Evolutionary conservation across 2,797 vertebrate species (phyloP).

Genomic region (Pseudochromis fuscus): DNA sequence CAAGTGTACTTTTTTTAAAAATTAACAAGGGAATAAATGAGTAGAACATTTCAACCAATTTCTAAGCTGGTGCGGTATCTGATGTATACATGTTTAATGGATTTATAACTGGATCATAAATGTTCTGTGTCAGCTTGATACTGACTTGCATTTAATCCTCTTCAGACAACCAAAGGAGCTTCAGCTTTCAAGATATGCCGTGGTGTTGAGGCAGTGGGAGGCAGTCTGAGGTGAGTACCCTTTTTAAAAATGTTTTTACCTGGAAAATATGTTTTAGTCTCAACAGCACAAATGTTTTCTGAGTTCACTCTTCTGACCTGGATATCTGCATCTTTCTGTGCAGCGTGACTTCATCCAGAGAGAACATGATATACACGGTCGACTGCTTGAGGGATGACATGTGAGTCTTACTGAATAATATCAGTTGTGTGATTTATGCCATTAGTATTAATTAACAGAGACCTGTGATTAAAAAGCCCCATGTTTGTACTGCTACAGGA

Average conservation of each 20-base stretch:
- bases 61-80: neutral
- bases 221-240: constrained; percentile 90
- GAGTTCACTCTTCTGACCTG: constrained; percentile 18
- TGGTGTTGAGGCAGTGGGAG: constrained; percentile 94
- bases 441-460: too few relatives aligned
- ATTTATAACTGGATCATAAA: too few relatives aligned
- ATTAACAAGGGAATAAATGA: too few relatives aligned
- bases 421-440: too few relatives aligned
- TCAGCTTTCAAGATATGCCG: constrained; percentile 95
- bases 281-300: neutral
- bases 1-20: too few relatives aligned
- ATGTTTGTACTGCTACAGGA: neutral
- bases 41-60: neutral
- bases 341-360: constrained; percentile 92
- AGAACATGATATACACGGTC: constrained; percentile 91
- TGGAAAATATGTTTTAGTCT: neutral
- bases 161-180: constrained; percentile 96
- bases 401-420: too few relatives aligned
- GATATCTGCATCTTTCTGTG: constrained; percentile 47
- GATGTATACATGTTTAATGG: neutral
- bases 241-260: neutral
- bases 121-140: neutral
- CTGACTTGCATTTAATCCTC: constrained; percentile 14
- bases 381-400: constrained; percentile 93
- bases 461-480: too few relatives aligned